Conservation (phyloP, 2,888 invertebrate genomes). For the Drosophila anceps region DNA sequence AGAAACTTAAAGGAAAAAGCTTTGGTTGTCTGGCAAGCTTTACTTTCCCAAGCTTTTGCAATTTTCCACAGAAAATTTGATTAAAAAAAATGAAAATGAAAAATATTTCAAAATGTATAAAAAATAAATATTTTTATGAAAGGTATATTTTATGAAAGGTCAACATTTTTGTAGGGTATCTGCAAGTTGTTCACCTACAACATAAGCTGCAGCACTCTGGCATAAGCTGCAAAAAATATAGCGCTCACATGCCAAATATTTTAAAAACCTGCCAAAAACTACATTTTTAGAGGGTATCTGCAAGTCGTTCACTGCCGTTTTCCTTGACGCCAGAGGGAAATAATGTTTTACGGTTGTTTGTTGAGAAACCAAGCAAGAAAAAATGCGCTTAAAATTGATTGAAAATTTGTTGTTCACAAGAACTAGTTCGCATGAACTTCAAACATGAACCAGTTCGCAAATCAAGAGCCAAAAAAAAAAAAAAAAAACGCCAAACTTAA, state of each 20-base stretch:
- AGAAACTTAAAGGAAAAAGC: too few species aligned
- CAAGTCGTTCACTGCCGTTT: background rate
- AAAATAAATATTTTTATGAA: too few species aligned
- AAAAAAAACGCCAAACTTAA: background rate
- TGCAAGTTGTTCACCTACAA: background rate
- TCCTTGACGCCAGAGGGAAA: fast-evolving
- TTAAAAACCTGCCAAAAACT: too few species aligned
- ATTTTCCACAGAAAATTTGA: too few species aligned
- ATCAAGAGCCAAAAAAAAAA: background rate
- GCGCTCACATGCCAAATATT: too few species aligned
- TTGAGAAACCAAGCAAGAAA: background rate
- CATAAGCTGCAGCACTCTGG: background rate
- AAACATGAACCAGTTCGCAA: slow-evolving; percentile 5
- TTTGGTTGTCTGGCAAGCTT: too few species aligned
- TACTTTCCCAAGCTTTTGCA: too few species aligned
- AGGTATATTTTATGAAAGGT: too few species aligned
- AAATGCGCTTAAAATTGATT: background rate
- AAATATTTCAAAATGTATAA: too few species aligned
- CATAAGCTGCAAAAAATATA: background rate
- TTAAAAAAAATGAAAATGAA: too few species aligned
- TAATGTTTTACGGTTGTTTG: background rate
- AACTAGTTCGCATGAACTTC: slow-evolving; percentile 13
- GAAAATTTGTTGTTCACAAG: background rate
- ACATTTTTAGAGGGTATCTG: background rate
- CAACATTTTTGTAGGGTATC: background rate